Conservation (phyloP, 2,797 vertebrate species). For the Channa striata region DNA sequence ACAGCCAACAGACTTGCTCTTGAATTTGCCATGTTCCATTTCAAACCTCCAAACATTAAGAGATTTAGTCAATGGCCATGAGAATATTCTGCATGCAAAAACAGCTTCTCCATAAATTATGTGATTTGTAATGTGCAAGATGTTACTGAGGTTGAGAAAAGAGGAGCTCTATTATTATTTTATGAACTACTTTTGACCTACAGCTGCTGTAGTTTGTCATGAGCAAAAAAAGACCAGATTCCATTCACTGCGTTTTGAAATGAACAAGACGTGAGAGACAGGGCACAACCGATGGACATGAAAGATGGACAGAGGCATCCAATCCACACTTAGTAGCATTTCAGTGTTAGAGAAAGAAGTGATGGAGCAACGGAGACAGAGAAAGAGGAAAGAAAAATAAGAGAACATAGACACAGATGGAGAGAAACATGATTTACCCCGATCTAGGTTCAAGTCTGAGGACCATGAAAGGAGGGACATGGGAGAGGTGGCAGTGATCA, state of each 20-base stretch:
- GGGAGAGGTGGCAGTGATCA: constrained; percentile 85
- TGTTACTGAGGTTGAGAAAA: constrained; percentile 11
- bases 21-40: constrained; percentile 38
- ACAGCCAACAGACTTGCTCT: constrained; percentile 38
- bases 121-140: constrained; percentile 5
- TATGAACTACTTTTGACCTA: not conserved
- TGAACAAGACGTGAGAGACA: constrained; percentile 41
- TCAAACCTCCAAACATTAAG: not conserved
- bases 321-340: constrained; percentile 59
- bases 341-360: constrained; percentile 60
- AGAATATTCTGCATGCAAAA: not conserved
- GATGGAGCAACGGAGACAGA: constrained; percentile 66
- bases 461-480: constrained; percentile 83
- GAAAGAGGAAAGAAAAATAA: constrained; percentile 43
- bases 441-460: constrained; percentile 94
- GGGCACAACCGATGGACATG: constrained; percentile 28
- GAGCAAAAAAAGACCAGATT: constrained; percentile 55
- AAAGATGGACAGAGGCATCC: constrained; percentile 65
- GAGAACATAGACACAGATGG: constrained; percentile 68
- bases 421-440: constrained; percentile 92
- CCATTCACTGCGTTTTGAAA: constrained; percentile 55
- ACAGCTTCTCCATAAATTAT: constrained; percentile 17
- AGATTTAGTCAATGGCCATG: not conserved
- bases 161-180: constrained; percentile 8
- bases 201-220: constrained; percentile 24